Percentiles rank a stretch among this genome's conserved stretches.
Conservation (phyloP, 2,113 vertebrate genomes). For the Melanocharis versteri region DNA sequence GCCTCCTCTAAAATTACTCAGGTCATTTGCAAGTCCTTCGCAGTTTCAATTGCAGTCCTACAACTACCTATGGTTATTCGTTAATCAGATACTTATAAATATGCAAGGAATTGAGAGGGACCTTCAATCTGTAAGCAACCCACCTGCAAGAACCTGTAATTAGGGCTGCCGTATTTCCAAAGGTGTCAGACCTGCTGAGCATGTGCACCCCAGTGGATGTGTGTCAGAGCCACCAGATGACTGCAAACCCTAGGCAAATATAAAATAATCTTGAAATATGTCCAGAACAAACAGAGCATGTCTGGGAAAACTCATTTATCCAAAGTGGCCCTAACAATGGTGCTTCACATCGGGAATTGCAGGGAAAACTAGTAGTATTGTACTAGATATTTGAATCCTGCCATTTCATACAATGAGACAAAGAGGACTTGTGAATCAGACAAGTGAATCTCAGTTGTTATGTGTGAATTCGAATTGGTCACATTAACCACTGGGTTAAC, state of each 20-base stretch:
- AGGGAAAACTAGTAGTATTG: background rate
- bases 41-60: background rate
- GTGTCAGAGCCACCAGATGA: background rate
- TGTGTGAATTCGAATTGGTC: background rate
- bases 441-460: background rate
- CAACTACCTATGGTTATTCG: background rate
- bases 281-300: background rate
- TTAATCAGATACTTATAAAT: background rate
- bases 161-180: background rate
- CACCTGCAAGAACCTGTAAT: background rate
- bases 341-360: background rate
- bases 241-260: background rate
- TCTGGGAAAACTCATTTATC: background rate
- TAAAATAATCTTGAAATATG: background rate
- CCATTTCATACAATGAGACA: background rate
- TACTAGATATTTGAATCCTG: background rate
- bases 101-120: background rate
- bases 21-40: background rate
- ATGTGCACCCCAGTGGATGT: background rate
- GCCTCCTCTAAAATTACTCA: background rate
- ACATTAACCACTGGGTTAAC: background rate
- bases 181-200: background rate
- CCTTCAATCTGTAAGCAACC: background rate
- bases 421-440: background rate
- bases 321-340: background rate